phyloP scores from a whole-genome alignment of 1,140 invertebrate species.

The Arctopsyche grandis region DNA sequence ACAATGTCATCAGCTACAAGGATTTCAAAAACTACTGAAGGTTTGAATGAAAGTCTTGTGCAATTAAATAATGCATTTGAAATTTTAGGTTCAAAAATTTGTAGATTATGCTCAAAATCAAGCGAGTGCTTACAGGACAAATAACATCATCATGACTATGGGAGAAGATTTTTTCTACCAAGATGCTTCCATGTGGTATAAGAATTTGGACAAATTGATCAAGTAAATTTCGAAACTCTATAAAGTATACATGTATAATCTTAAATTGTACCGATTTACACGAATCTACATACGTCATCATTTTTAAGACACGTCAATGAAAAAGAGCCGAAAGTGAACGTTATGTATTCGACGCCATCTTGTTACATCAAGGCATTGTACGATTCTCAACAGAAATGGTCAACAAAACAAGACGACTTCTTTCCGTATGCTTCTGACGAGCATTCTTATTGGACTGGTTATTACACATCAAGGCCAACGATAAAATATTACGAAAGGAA shows the following conservation, averaged over 20 bases:
- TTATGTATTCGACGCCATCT: constrained; percentile 85
- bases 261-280: neutral
- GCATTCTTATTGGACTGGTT: constrained; percentile 85
- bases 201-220: constrained; percentile 80
- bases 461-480: constrained; percentile 79
- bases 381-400: constrained; percentile 63
- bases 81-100: constrained; percentile 65
- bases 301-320: constrained; percentile 66
- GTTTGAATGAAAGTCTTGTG: constrained; percentile 27
- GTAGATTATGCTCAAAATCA: constrained; percentile 63
- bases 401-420: constrained; percentile 69
- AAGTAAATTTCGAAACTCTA: too few species aligned
- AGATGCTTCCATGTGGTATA: constrained; percentile 71
- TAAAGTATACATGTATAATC: too few species aligned
- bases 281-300: neutral
- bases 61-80: constrained; percentile 13
- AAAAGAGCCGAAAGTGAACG: constrained; percentile 68
- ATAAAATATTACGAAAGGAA: constrained; percentile 73
- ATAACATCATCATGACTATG: constrained; percentile 88
- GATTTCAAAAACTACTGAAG: too few species aligned
- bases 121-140: constrained; percentile 69
- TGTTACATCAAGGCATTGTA: constrained; percentile 74
- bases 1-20: too few species aligned
- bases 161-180: constrained; percentile 83
- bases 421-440: constrained; percentile 80